These are phyloP conservation scores for Subacronicta megacephala DNA, from an alignment of 2,888 invertebrate species.

Conservation along the genomic window DNA sequence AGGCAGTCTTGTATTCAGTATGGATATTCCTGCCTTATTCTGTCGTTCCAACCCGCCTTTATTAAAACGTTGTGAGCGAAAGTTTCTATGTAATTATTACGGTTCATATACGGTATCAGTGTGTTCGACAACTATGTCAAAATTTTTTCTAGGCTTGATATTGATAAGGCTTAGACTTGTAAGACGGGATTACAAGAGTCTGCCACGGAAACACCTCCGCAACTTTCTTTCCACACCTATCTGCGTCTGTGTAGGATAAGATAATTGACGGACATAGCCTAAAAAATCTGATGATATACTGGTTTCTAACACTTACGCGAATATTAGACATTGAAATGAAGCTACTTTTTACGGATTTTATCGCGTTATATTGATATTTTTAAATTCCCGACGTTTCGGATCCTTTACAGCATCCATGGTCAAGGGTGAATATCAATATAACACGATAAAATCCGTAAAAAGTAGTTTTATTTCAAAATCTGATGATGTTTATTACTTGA, in stretches of 20 bases:
- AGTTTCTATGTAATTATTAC: background rate
- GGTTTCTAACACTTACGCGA: too few species aligned
- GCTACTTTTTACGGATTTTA: too few species aligned
- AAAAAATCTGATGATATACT: conserved; percentile 11
- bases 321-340: too few species aligned
- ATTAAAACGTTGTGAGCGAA: background rate
- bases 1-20: too few species aligned
- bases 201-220: conserved; percentile 28
- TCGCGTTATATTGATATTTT: too few species aligned
- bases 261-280: conserved; percentile 25
- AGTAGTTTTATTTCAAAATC: too few species aligned
- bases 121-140: background rate
- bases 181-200: conserved; percentile 19
- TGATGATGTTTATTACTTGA: too few species aligned
- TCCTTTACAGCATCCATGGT: too few species aligned
- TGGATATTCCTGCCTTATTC: too few species aligned
- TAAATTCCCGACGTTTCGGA: too few species aligned
- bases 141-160: conserved; percentile 3
- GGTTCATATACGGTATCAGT: conserved; percentile 1
- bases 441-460: too few species aligned
- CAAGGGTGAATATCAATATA: too few species aligned
- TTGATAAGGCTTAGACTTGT: conserved; percentile 15
- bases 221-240: conserved; percentile 28
- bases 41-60: background rate
- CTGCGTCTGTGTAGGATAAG: conserved; percentile 14